These are phyloP conservation scores for Oostethus manadensis DNA, from an alignment of 2,113 vertebrate species.

Conservation along the genomic window DNA sequence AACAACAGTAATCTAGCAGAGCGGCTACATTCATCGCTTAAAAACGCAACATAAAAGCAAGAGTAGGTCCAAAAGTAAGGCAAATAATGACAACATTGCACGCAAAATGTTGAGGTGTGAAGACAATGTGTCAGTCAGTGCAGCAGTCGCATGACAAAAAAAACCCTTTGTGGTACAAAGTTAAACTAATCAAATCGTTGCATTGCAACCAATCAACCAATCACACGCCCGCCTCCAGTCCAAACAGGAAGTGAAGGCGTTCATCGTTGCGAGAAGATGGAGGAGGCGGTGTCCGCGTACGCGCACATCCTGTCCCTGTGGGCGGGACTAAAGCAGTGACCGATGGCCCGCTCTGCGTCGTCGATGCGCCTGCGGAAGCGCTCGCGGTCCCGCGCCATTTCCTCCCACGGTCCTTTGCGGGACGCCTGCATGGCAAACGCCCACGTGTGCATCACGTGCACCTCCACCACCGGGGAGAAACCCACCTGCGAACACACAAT, in stretches of 20 bases:
- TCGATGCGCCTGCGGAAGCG: conserved; percentile 78
- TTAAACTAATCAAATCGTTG: conserved; percentile 39
- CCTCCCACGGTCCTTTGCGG: conserved; percentile 83
- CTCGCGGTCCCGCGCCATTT: conserved; percentile 77
- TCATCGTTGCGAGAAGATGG: too few relatives aligned
- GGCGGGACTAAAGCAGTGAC: conserved; percentile 62
- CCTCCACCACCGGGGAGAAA: conserved; percentile 76
- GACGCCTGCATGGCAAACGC: conserved; percentile 73
- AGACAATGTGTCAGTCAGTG: conserved; percentile 65
- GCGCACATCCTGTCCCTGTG: conserved; percentile 67
- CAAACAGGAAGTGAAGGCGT: neutral
- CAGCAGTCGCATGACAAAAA: conserved; percentile 40
- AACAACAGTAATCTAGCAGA: conserved; percentile 23
- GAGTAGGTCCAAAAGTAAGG: conserved; percentile 58
- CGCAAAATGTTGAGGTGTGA: conserved; percentile 46
- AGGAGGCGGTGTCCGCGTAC: conserved; percentile 14
- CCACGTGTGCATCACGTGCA: conserved; percentile 81
- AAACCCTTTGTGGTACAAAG: conserved; percentile 57
- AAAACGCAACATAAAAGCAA: conserved; percentile 24
- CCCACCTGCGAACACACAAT: conserved; percentile 66
- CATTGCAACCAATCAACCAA: conserved; percentile 58
- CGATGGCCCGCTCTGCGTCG: conserved; percentile 65
- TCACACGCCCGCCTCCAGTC: conserved; percentile 38
- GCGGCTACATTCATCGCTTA: conserved; percentile 24
- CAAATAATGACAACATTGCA: conserved; percentile 60